phyloP scores from a whole-genome alignment of 2,113 vertebrate genomes.

The Merops nubicus region DNA sequence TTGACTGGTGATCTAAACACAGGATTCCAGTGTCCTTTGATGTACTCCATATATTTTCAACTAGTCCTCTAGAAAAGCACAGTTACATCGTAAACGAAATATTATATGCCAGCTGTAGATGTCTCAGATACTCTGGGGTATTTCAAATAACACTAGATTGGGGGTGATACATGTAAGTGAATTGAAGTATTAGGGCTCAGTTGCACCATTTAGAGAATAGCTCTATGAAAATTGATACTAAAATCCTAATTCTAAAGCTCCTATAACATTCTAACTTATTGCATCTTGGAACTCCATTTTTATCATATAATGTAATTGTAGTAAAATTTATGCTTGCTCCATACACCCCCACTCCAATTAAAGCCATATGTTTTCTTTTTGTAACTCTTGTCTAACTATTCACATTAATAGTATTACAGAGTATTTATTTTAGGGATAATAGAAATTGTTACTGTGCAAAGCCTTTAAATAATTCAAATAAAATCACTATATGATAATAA shows the following conservation, averaged over 20 bases:
- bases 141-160: not conserved
- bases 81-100: not conserved
- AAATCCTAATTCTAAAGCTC: not conserved
- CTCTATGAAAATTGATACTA: not conserved
- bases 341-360: not conserved
- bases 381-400: not conserved
- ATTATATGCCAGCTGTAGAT: not conserved
- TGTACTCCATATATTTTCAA: not conserved
- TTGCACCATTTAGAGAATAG: not conserved
- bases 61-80: not conserved
- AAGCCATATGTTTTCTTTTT: not conserved
- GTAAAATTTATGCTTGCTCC: not conserved
- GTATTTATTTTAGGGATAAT: not conserved
- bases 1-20: not conserved
- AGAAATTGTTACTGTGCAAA: not conserved
- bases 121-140: not conserved
- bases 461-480: not conserved
- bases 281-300: not conserved
- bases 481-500: not conserved
- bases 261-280: not conserved
- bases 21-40: not conserved
- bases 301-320: not conserved
- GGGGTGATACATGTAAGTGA: accelerated
- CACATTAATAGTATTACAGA: not conserved
- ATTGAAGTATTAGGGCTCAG: not conserved